Evolutionary conservation across 2,797 vertebrate species (phyloP).

Genomic region (Myioborus melanocephalus): DNA sequence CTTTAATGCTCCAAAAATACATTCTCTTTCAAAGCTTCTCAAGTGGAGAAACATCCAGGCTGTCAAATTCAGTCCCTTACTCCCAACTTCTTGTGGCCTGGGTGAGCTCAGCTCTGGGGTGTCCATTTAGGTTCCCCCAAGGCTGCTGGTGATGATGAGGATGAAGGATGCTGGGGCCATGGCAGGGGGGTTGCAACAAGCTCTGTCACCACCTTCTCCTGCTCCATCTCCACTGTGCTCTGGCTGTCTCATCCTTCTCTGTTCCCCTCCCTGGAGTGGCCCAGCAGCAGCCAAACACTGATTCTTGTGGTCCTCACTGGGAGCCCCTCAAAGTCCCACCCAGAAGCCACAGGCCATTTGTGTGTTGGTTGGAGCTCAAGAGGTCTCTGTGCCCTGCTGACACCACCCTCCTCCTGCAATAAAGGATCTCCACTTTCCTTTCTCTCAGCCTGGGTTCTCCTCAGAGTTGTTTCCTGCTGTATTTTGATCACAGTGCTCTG

Average conservation of each 20-base stretch:
- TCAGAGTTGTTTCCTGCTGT: not conserved
- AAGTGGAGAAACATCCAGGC: not conserved
- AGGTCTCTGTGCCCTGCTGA: accelerated
- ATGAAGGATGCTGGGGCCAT: not conserved
- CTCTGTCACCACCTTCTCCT: not conserved
- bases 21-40: conserved; percentile 43
- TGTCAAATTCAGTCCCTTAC: not conserved
- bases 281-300: not conserved
- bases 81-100: not conserved
- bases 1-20: conserved; percentile 59
- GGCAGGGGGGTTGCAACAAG: not conserved
- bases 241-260: not conserved
- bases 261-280: not conserved
- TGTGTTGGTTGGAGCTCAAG: not conserved
- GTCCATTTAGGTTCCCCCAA: not conserved
- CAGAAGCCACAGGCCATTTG: not conserved
- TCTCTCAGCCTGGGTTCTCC: not conserved
- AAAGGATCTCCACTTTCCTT: not conserved
- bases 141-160: not conserved
- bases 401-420: not conserved
- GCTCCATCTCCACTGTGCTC: not conserved
- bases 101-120: not conserved
- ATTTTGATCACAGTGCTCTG: not conserved
- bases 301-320: not conserved
- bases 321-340: not conserved